Evolutionary conservation across 2,113 vertebrate species (phyloP).

Genomic region (Oryzias curvinotus): DNA sequence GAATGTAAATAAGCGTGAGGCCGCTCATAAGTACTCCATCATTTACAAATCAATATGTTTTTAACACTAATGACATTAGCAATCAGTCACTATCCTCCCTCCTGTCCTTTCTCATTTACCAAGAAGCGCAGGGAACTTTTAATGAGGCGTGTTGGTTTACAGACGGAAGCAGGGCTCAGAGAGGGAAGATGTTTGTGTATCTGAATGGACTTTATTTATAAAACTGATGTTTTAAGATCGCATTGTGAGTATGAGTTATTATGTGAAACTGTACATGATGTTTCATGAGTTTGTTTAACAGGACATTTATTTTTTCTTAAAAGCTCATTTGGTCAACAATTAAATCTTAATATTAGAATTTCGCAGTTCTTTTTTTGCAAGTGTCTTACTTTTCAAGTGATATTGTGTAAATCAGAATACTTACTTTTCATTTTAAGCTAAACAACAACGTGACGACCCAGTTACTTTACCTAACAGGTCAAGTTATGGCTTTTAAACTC

Average conservation of each 20-base stretch:
- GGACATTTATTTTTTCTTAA: constrained; percentile 47
- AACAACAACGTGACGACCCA: too few species aligned
- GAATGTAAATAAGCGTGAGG: constrained; percentile 8
- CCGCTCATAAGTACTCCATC: constrained; percentile 26
- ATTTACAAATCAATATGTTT: constrained; percentile 38
- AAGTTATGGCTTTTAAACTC: constrained; percentile 14
- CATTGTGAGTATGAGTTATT: constrained; percentile 17
- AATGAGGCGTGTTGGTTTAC: constrained; percentile 10
- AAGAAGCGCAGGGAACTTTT: constrained; percentile 9
- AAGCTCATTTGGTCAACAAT: constrained; percentile 19
- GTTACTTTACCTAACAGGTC: too few species aligned
- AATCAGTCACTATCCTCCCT: constrained; percentile 26
- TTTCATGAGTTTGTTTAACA: constrained; percentile 16
- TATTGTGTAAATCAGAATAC: background rate
- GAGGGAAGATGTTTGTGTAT: background rate
- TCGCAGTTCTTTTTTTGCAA: background rate
- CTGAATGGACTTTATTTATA: constrained; percentile 21
- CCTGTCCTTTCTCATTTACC: constrained; percentile 10
- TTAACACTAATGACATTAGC: constrained; percentile 38
- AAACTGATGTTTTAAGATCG: constrained; percentile 1
- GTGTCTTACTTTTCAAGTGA: background rate
- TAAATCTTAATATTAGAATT: constrained; percentile 3
- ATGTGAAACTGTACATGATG: constrained; percentile 23
- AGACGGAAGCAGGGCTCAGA: background rate
- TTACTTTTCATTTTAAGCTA: too few species aligned